These are phyloP conservation scores for Calcarius lapponicus DNA, from an alignment of 2,797 vertebrate species.

Conservation along the genomic window DNA sequence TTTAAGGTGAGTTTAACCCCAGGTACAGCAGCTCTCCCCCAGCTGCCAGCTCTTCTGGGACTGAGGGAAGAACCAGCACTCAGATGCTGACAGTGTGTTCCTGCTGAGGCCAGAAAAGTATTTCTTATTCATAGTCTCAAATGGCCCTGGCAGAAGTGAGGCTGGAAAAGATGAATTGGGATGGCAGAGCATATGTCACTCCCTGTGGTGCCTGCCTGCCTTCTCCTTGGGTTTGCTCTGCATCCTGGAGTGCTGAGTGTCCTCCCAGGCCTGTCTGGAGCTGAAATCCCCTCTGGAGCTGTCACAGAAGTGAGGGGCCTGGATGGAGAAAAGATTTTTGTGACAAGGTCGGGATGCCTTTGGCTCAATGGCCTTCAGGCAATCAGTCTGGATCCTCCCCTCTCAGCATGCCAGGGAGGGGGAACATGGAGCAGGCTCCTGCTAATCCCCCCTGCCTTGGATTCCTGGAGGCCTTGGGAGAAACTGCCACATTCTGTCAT, in stretches of 20 bases:
- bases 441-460: not conserved
- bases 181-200: not conserved
- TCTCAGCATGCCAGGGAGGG: not conserved
- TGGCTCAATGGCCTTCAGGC: not conserved
- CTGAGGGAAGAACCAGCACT: not conserved
- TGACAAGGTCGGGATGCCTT: not conserved
- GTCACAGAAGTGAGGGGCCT: not conserved
- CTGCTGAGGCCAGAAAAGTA: not conserved
- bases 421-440: not conserved
- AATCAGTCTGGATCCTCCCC: constrained; percentile 7
- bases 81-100: rapidly evolving
- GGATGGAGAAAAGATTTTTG: not conserved
- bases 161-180: not conserved
- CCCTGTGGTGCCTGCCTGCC: not conserved
- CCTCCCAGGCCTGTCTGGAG: not conserved
- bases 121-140: not conserved
- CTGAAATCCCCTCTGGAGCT: not conserved
- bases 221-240: not conserved
- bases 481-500: not conserved
- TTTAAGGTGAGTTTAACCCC: not conserved
- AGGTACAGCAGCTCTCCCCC: not conserved
- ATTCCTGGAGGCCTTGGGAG: not conserved
- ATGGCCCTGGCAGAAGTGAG: not conserved
- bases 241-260: rapidly evolving
- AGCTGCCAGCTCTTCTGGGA: not conserved